phyloP scores from a whole-genome alignment of 2,113 vertebrate genomes.

The Podarcis cretensis region DNA sequence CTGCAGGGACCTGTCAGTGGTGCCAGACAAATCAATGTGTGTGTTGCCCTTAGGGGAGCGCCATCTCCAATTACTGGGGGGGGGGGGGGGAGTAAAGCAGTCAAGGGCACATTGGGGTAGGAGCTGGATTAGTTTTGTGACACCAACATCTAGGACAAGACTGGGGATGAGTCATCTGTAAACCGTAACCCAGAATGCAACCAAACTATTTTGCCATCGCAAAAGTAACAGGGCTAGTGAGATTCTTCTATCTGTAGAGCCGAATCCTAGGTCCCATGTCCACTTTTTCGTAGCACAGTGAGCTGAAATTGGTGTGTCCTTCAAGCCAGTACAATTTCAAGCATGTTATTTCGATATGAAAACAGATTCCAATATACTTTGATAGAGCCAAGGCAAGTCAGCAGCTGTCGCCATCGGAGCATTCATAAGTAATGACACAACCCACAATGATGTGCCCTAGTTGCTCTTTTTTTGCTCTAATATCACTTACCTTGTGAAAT shows the following conservation, averaged over 20 bases:
- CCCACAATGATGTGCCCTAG: background rate
- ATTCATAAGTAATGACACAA: background rate
- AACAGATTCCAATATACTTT: background rate
- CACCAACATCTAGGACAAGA: background rate
- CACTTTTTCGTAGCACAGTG: too few species aligned
- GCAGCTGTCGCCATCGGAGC: background rate
- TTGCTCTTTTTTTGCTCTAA: background rate
- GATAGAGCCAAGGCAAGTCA: background rate
- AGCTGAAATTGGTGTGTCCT: background rate
- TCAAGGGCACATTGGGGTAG: background rate
- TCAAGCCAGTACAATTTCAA: background rate
- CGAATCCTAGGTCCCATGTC: background rate
- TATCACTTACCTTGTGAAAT: conserved; percentile 91
- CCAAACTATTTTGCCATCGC: background rate
- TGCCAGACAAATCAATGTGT: background rate
- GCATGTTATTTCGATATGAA: background rate
- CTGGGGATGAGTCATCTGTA: background rate
- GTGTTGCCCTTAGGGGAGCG: background rate
- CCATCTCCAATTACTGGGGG: background rate
- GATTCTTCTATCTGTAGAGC: background rate
- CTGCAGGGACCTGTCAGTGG: background rate
- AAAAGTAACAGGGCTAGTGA: background rate
- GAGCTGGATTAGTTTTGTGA: background rate
- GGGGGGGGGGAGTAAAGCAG: background rate
- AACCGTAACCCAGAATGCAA: background rate